Evolutionary conservation across 2,113 vertebrate genomes (phyloP).

Genomic region (Archocentrus centrarchus): DNA sequence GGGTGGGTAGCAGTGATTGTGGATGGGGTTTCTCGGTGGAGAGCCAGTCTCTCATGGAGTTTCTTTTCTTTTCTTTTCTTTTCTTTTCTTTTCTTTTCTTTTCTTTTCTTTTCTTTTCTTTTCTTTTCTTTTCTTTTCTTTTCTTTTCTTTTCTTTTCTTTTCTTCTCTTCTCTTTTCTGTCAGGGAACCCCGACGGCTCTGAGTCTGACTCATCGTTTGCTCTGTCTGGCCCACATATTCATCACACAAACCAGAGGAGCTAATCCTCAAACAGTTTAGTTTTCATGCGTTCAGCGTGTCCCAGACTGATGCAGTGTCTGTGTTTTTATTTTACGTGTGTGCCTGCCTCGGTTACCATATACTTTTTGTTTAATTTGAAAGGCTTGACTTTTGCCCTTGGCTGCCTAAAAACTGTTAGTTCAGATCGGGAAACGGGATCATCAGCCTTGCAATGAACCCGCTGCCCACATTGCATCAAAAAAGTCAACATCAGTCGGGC

Average conservation of each 20-base stretch:
- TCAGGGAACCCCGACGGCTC: constrained; percentile 14
- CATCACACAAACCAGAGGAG: constrained; percentile 34
- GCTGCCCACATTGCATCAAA: constrained; percentile 56
- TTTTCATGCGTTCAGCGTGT: constrained; percentile 50
- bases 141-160: background rate
- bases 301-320: constrained; percentile 56
- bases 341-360: constrained; percentile 36
- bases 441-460: constrained; percentile 39
- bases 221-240: constrained; percentile 33
- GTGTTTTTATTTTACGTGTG: constrained; percentile 46
- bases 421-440: background rate
- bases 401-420: constrained; percentile 8
- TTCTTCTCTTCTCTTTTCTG: background rate
- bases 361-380: constrained; percentile 8
- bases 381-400: constrained; percentile 11
- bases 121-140: too few species aligned
- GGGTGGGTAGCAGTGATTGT: background rate
- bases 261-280: constrained; percentile 36
- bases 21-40: constrained; percentile 3
- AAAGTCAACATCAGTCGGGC: constrained; percentile 63
- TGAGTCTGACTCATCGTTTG: constrained; percentile 38
- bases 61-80: background rate
- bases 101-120: too few species aligned
- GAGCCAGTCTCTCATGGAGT: constrained; percentile 21
- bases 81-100: background rate